Conservation (phyloP, 2,888 invertebrate species). For the Caenorhabditis zanzibari region DNA sequence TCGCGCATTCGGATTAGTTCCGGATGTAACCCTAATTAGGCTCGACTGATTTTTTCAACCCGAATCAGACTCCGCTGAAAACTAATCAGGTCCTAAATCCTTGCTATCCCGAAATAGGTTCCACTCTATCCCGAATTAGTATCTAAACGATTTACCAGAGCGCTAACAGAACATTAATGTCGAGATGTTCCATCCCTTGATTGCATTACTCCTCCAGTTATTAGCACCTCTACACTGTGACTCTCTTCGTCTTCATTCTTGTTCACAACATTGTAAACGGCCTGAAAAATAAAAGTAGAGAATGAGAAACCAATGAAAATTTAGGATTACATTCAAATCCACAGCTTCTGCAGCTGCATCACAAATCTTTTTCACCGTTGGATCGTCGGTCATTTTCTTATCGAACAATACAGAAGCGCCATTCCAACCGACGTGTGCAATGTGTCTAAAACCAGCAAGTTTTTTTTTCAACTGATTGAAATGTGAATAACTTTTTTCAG, state of each 20-base stretch:
- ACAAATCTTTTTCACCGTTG: constrained; percentile 68
- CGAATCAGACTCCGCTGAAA: too few species aligned
- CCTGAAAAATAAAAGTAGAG: constrained; percentile 55
- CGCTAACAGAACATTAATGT: constrained; percentile 26
- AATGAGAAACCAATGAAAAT: not conserved
- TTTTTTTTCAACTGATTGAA: too few species aligned
- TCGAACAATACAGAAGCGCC: constrained; percentile 69
- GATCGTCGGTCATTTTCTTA: constrained; percentile 64
- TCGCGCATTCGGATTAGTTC: too few species aligned
- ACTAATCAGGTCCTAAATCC: too few species aligned
- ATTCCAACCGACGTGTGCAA: constrained; percentile 76
- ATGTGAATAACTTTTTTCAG: too few species aligned
- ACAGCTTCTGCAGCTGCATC: constrained; percentile 70
- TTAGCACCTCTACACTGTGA: constrained; percentile 72
- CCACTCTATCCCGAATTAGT: too few species aligned
- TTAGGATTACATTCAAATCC: constrained; percentile 61
- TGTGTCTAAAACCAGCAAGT: too few species aligned
- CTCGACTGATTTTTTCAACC: too few species aligned
- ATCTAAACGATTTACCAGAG: too few species aligned
- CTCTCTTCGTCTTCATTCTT: constrained; percentile 70
- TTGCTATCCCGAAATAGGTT: too few species aligned
- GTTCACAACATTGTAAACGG: constrained; percentile 75
- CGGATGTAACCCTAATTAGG: too few species aligned
- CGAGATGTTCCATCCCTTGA: constrained; percentile 61
- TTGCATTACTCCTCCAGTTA: constrained; percentile 69